Evolutionary conservation across 92 coral and sea anemone genomes (phyloP).

Genomic region (Siderastrea radians): DNA sequence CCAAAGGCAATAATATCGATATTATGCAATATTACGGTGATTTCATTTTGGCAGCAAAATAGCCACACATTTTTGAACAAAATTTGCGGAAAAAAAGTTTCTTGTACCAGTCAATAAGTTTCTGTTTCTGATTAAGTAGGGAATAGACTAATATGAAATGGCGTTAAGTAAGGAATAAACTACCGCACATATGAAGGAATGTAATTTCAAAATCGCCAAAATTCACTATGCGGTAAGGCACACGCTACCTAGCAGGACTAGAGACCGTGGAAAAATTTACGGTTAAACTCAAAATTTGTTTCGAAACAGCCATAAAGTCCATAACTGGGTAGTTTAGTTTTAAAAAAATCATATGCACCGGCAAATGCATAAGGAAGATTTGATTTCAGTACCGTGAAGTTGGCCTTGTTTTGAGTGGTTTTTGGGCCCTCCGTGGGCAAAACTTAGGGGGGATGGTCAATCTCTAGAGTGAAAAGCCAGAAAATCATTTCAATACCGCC

Average conservation of each 20-base stretch:
- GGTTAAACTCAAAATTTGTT: not conserved
- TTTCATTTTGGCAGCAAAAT: conserved; percentile 4
- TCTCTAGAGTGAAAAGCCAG: too few relatives aligned
- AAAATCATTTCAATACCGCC: too few relatives aligned
- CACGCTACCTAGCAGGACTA: conserved; percentile 8
- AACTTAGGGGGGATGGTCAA: too few relatives aligned
- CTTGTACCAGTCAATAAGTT: conserved; percentile 22
- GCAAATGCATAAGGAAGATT: conserved; percentile 11
- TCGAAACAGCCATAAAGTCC: conserved; percentile 8
- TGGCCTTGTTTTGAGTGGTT: not conserved
- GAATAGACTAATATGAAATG: conserved; percentile 2
- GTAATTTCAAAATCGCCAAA: not conserved
- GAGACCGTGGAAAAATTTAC: not conserved
- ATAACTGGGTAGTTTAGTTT: not conserved
- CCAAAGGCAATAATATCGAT: not conserved
- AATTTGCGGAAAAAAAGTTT: not conserved
- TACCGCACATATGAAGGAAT: conserved; percentile 16
- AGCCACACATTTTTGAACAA: not conserved
- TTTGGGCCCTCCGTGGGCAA: conserved; percentile 2
- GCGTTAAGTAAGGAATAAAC: not conserved
- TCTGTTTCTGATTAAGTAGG: not conserved
- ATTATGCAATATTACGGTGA: not conserved
- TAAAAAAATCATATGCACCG: not conserved
- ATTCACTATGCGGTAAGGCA: conserved; percentile 10
- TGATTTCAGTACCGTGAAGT: conserved; percentile 2